Evolutionary conservation across 2,113 vertebrate species (phyloP), one percentile per base, ranked within the genome.

Genomic region (Nycticorax nycticorax): DNA sequence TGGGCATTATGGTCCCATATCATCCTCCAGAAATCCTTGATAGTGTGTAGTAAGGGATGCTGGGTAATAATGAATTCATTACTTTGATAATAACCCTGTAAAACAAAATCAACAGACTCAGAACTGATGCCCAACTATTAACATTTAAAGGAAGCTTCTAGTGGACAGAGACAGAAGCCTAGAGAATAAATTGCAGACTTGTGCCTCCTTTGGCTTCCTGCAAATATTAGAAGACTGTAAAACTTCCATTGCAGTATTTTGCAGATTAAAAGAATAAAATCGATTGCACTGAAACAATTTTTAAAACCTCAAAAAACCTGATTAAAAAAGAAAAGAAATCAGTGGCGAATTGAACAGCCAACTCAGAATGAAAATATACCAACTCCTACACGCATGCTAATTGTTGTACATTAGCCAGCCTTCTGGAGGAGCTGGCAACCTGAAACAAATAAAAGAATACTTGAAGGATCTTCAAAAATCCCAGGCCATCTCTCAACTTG

Each of bases 11-110:
- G 99, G 82, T 99, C 99, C 99, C 99, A 99, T 83, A 99, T 98
- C 99, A 99, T 99, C 94, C 98, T 99, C 99, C 99, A 99, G 97
- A 99, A 99, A 97, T 99, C 99, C 92, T 99, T 99, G 76, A 99
- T 98, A 59, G 99, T 99, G 66, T 98, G 98, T 21, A 99, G 98
- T 89, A 99, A 98, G 26, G 99, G 99, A 96, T 99, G 99, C 89
- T 99, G 99, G 82, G 99, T 99, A 94, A 99, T 98, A 88, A 99
- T 99, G 97, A 99, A 99, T 97, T 99, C 99, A 67, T 94, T 98
- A 95, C 98, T 99, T 88, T 98, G 98, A 91, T 98, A 98, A 98
- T 99, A 99, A 85, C 99, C 99, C 99, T 99, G 96, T 0, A 76
- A 97, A 97, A 62, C 33, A 93, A 92, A 93, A 59, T 62, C 26